Percentiles rank a stretch among this genome's conserved stretches.
These are phyloP conservation scores for Polymixis lichenea DNA, from an alignment of 2,888 invertebrate genomes.

Conservation along the genomic window DNA sequence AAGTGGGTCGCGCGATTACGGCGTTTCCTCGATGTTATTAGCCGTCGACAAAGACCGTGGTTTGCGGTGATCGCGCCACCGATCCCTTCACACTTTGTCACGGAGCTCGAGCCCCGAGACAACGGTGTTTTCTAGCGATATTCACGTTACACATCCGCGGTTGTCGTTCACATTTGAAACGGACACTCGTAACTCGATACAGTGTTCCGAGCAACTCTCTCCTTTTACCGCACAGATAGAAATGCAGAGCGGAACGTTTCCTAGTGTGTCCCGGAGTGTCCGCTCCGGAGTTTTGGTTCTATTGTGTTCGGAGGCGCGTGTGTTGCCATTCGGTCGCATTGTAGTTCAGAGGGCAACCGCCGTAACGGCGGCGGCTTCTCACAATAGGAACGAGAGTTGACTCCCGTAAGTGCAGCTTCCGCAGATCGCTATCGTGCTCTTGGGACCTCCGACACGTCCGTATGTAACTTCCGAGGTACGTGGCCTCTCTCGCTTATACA, in stretches of 20 bases:
- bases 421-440: conserved; percentile 81
- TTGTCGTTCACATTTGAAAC: conserved; percentile 81
- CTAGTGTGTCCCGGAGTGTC: conserved; percentile 78
- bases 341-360: conserved; percentile 85
- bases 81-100: conserved; percentile 68
- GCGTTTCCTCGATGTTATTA: conserved; percentile 83
- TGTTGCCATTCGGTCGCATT: conserved; percentile 75
- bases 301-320: conserved; percentile 76
- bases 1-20: conserved; percentile 81
- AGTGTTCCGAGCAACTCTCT: conserved; percentile 84
- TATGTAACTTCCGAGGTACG: conserved; percentile 79
- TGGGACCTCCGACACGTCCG: conserved; percentile 75
- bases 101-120: conserved; percentile 68
- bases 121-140: conserved; percentile 71
- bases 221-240: conserved; percentile 82
- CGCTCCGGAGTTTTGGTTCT: conserved; percentile 76
- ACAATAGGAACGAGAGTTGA: conserved; percentile 87
- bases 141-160: conserved; percentile 86
- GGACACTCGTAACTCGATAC: conserved; percentile 84
- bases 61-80: conserved; percentile 74
- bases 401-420: conserved; percentile 80
- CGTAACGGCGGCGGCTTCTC: conserved; percentile 79
- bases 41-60: conserved; percentile 77
- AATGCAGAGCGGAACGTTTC: conserved; percentile 89
- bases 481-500: conserved; percentile 66